Percentiles rank a stretch among this genome's conserved stretches.
Evolutionary conservation across 1,140 invertebrate genomes (phyloP).

Genomic region (Apis florea): DNA sequence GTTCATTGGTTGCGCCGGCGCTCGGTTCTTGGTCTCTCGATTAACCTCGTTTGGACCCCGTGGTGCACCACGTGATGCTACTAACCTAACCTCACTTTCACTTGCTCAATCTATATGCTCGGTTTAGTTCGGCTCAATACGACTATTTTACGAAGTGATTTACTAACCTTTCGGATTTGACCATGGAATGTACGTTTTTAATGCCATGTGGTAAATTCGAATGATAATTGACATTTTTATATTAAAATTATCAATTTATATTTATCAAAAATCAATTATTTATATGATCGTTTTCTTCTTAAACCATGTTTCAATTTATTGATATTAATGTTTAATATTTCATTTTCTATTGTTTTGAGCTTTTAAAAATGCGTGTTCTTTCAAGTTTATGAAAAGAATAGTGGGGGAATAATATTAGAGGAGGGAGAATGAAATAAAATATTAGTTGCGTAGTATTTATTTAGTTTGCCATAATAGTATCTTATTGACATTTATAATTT

Average conservation of each 20-base stretch:
- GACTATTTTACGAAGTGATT: conserved; percentile 11
- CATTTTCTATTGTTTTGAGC: not conserved
- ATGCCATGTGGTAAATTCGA: conserved; percentile 27
- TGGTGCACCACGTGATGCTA: conserved; percentile 76
- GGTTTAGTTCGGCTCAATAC: conserved; percentile 47
- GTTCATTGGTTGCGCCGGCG: conserved; percentile 72
- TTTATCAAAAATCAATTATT: not conserved
- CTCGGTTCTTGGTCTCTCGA: conserved; percentile 66
- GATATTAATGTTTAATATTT: no score
- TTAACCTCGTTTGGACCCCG: conserved; percentile 78
- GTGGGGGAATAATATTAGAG: not conserved
- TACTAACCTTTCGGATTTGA: conserved; percentile 50
- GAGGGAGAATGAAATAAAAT: not conserved
- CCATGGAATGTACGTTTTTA: conserved; percentile 21
- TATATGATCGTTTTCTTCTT: not conserved
- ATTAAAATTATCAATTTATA: not conserved
- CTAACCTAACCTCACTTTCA: conserved; percentile 67
- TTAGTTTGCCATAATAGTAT: conserved; percentile 1
- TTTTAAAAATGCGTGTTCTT: not conserved
- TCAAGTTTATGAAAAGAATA: not conserved
- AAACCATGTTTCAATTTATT: no score
- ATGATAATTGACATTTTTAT: not conserved
- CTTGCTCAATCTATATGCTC: conserved; percentile 66
- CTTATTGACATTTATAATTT: not conserved
- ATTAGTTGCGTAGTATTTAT: conserved; percentile 23